Base-by-base conservation (phyloP, 2,888 invertebrate species). In the Nomada fucata region DNA sequence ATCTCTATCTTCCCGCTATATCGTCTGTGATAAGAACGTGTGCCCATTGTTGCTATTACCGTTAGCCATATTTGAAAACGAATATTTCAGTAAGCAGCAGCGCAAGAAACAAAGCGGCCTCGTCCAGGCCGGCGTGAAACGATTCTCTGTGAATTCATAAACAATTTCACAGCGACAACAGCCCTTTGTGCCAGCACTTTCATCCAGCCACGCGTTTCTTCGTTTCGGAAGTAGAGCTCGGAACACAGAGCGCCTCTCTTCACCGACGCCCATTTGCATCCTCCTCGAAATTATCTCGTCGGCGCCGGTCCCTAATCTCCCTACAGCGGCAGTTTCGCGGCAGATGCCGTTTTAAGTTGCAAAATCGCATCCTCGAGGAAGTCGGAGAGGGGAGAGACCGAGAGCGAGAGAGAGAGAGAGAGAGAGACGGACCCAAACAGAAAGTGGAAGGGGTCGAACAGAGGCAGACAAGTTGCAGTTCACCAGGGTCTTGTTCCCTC, bases 231-330 rank as follows among this genome's bases (percentile, higher is more conserved):
- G 70, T 63, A 20, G 67, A 42, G 44, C 71, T 20, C n/a, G 59
- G 61, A 55, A 53, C 68, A 77, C 67, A 75, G 23, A 52, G 55
- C 65, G 69, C 47, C 18, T 57, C 72, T 70, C 82, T 65, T 65
- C 65, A 55, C 18, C 69, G 50, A 29, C 44, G n/a, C 65, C 57
- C 76, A 72, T 83, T 81, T 83, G 72, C 71, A 72, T 81, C 72
- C 67, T 64, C 76, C 47, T 68, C 72, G 75, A 67, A 65, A 78
- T 78, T 72, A 76, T 83, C 75, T 63, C 79, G 65, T 23, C 79
- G 70, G n/a, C 74, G 70, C 57, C 55, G 55, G 70, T 74, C 70
- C 64, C 60, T 26, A 53, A 73, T 74, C 74, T 71, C 20, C 74
- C 70, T 20, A 50, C 69, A 65, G 44, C 55, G 57, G 52, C 70